These are phyloP conservation scores for Camponotus fellah DNA, from an alignment of 2,888 invertebrate species.

Conservation along the genomic window DNA sequence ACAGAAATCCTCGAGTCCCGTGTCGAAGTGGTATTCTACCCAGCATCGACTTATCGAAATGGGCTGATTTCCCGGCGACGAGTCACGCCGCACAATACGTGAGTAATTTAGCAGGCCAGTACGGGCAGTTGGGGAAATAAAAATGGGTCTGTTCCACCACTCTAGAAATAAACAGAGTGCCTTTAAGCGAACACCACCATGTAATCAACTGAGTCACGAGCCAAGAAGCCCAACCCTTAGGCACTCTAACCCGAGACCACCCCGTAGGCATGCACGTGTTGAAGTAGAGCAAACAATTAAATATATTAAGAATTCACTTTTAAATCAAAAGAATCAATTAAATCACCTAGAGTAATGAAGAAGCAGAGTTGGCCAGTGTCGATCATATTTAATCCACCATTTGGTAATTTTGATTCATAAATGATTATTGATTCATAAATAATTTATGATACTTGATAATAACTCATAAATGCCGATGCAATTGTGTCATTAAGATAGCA, in stretches of 20 bases:
- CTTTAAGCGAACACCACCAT: constrained; percentile 70
- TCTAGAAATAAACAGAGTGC: constrained; percentile 68
- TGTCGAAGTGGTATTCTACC: constrained; percentile 96
- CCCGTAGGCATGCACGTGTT: constrained; percentile 56
- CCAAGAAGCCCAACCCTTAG: constrained; percentile 69
- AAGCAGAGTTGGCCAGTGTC: constrained; percentile 31
- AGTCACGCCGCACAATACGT: constrained; percentile 89
- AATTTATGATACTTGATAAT: neutral
- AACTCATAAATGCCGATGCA: neutral
- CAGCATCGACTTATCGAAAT: constrained; percentile 94
- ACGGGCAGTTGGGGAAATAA: constrained; percentile 84
- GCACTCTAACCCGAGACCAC: constrained; percentile 60
- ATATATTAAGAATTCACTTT: constrained; percentile 18
- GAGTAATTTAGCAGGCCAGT: constrained; percentile 89
- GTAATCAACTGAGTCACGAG: constrained; percentile 69
- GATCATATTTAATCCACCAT: constrained; percentile 6
- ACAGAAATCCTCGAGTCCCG: constrained; percentile 96
- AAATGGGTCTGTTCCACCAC: constrained; percentile 55
- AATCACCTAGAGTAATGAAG: neutral
- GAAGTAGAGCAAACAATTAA: constrained; percentile 42
- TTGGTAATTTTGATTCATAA: constrained; percentile 5
- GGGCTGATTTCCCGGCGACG: constrained; percentile 91
- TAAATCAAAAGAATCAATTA: constrained; percentile 17
- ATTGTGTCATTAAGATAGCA: neutral
- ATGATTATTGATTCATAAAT: neutral